These are phyloP conservation scores for Podarcis lilfordi DNA, from an alignment of 2,797 vertebrate genomes.

Conservation along the genomic window DNA sequence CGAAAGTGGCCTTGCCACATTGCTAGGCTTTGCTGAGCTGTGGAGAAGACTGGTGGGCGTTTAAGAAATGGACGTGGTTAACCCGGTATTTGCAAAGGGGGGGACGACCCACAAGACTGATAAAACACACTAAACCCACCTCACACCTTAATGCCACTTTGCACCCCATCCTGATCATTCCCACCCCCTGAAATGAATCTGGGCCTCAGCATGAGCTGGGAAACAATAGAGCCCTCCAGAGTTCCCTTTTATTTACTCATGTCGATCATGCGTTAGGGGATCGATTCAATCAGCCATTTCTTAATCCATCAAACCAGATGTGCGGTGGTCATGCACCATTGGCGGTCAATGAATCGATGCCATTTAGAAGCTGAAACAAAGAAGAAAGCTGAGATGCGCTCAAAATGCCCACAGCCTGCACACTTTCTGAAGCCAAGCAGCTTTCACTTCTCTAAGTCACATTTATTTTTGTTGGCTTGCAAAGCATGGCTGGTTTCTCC, in stretches of 20 bases:
- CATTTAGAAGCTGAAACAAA: conserved; percentile 68
- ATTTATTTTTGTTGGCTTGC: conserved; percentile 70
- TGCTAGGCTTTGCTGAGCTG: too few relatives aligned
- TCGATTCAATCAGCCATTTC: conserved; percentile 65
- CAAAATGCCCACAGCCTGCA: conserved; percentile 48
- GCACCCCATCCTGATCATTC: neutral
- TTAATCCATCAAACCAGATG: conserved; percentile 71
- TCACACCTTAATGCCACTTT: neutral
- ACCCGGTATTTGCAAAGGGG: neutral
- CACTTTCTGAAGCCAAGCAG: conserved; percentile 57
- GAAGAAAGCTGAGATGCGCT: conserved; percentile 63
- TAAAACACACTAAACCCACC: neutral
- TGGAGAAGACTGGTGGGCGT: too few relatives aligned
- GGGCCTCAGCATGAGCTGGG: conserved; percentile 9
- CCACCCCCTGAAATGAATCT: neutral
- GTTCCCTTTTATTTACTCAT: conserved; percentile 64
- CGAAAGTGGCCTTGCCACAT: neutral
- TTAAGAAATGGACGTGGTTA: neutral
- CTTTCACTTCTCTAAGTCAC: conserved; percentile 63
- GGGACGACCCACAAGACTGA: neutral
- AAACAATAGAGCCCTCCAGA: conserved; percentile 61
- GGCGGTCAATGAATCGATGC: conserved; percentile 57
- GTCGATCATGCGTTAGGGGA: conserved; percentile 60
- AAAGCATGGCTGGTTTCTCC: conserved; percentile 60
- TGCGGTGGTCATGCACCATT: conserved; percentile 65